Conservation (phyloP, 2,797 vertebrate genomes). For the Sebastiscus albofasciatus region DNA sequence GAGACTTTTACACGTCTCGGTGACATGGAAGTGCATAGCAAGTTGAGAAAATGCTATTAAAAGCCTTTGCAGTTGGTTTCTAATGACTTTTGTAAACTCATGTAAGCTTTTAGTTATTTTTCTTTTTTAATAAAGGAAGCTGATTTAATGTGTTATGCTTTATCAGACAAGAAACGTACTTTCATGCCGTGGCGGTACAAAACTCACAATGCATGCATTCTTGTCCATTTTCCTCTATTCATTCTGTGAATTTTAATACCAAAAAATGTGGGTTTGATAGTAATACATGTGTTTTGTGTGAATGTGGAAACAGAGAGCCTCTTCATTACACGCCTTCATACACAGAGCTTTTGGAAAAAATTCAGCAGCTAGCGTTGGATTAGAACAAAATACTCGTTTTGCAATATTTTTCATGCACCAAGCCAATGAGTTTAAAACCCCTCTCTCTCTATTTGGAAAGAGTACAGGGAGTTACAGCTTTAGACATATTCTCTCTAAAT, state of each 20-base stretch:
- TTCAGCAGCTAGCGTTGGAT: background rate
- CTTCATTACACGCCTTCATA: conserved; percentile 17
- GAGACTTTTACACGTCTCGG: conserved; percentile 24
- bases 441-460: background rate
- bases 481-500: background rate
- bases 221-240: background rate
- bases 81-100: background rate
- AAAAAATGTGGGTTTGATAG: background rate
- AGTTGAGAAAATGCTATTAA: conserved; percentile 21
- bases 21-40: conserved; percentile 24
- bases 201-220: background rate
- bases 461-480: background rate
- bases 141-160: background rate
- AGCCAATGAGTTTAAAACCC: background rate
- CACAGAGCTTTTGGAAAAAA: background rate
- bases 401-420: conserved; percentile 17
- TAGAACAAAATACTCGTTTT: conserved; percentile 9
- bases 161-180: background rate
- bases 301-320: conserved; percentile 3
- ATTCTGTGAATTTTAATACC: background rate
- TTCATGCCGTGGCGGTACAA: background rate
- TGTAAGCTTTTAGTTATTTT: background rate
- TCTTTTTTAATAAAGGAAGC: background rate
- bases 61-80: background rate
- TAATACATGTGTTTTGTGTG: conserved; percentile 4